phyloP scores from a whole-genome alignment of 2,888 invertebrate species.

The Erynnis tages region DNA sequence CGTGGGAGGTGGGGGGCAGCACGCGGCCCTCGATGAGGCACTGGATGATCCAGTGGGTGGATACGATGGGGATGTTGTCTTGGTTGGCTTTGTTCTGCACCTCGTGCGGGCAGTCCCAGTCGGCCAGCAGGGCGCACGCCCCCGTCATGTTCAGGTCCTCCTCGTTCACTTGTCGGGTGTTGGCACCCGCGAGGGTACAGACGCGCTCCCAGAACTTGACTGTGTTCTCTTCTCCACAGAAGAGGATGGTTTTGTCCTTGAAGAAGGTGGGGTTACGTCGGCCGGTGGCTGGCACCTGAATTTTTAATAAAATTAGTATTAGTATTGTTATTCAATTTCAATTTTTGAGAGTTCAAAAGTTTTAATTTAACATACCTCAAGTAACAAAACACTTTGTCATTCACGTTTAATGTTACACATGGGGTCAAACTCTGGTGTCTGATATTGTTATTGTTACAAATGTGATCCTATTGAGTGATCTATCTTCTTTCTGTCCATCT shows the following conservation, averaged over 20 bases:
- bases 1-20: slow-evolving; percentile 71
- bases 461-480: too few relatives aligned
- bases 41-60: slow-evolving; percentile 86
- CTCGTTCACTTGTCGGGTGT: slow-evolving; percentile 70
- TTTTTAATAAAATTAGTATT: too few relatives aligned
- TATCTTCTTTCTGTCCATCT: too few relatives aligned
- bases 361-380: too few relatives aligned
- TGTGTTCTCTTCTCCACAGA: slow-evolving; percentile 76
- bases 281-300: slow-evolving; percentile 58
- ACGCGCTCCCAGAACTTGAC: slow-evolving; percentile 83
- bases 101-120: slow-evolving; percentile 82
- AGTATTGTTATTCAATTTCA: too few relatives aligned
- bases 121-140: slow-evolving; percentile 81
- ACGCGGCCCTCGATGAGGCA: slow-evolving; percentile 83
- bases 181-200: slow-evolving; percentile 80
- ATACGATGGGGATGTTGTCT: slow-evolving; percentile 84
- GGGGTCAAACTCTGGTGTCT: too few relatives aligned
- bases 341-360: too few relatives aligned
- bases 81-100: slow-evolving; percentile 77
- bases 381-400: too few relatives aligned
- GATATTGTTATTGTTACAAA: too few relatives aligned
- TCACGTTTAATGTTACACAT: too few relatives aligned
- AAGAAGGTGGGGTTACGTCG: slow-evolving; percentile 59
- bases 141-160: slow-evolving; percentile 71
- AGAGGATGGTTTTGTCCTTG: slow-evolving; percentile 71